Conservation (phyloP, 2,113 vertebrate species). For the Lepus europaeus region DNA sequence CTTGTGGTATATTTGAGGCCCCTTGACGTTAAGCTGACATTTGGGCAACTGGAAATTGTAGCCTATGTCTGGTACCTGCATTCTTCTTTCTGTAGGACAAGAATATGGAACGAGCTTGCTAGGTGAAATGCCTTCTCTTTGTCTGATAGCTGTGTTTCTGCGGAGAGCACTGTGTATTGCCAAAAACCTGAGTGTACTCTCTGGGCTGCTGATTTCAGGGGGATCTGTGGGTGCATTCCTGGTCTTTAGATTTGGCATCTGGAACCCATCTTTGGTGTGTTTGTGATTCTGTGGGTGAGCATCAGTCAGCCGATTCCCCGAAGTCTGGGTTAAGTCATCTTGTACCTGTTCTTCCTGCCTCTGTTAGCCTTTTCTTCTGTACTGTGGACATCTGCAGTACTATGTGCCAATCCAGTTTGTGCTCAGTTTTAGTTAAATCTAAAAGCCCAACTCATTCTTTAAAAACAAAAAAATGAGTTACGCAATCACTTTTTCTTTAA, state of each 20-base stretch:
- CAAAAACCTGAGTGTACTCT: neutral
- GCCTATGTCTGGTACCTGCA: constrained; percentile 55
- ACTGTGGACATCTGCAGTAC: neutral
- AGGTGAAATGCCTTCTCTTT: neutral
- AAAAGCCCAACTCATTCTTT: neutral
- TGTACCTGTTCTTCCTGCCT: neutral
- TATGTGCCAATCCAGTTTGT: neutral
- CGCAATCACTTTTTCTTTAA: neutral
- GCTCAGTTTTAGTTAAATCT: neutral
- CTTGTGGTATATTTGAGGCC: constrained; percentile 43
- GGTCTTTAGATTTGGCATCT: neutral
- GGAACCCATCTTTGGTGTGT: neutral
- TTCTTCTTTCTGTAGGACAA: constrained; percentile 43
- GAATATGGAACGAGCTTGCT: neutral
- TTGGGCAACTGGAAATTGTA: constrained; percentile 26
- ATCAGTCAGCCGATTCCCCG: neutral
- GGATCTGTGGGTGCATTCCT: neutral
- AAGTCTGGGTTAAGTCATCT: neutral
- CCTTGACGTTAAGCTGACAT: neutral
- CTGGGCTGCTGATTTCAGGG: neutral
- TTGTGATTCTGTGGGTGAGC: neutral
- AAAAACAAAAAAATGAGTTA: neutral
- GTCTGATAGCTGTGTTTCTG: constrained; percentile 15
- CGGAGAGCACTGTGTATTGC: neutral
- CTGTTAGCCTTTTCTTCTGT: neutral